These are phyloP conservation scores for Gadopsis bispinosus DNA, from an alignment of 2,797 vertebrate species.

Conservation along the genomic window DNA sequence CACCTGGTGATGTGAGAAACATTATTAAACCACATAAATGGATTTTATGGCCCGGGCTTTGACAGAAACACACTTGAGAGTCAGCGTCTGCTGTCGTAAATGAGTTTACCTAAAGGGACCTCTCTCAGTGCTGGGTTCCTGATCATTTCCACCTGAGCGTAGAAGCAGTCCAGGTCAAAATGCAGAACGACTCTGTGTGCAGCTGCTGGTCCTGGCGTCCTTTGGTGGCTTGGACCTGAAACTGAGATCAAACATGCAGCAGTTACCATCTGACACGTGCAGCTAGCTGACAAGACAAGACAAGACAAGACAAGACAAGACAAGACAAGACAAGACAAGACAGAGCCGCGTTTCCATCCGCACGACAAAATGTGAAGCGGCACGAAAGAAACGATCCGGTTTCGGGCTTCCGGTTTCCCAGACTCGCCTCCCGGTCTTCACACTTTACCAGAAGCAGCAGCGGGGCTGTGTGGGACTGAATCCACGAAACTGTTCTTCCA, in stretches of 20 bases:
- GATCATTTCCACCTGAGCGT: slow-evolving; percentile 96
- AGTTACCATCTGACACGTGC: neutral
- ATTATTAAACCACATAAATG: neutral
- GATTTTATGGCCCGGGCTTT: neutral
- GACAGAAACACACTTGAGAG: neutral
- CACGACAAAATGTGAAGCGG: neutral
- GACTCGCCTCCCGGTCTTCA: neutral
- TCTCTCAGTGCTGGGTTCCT: slow-evolving; percentile 87
- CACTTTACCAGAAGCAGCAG: slow-evolving; percentile 57
- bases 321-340: no score
- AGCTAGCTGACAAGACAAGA: no score
- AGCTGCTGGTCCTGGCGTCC: neutral
- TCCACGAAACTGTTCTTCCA: slow-evolving; percentile 70
- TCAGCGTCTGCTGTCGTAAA: neutral
- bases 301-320: no score
- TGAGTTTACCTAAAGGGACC: slow-evolving; percentile 88
- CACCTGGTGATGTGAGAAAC: slow-evolving; percentile 74
- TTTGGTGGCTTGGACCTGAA: slow-evolving; percentile 44
- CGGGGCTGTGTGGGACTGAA: neutral
- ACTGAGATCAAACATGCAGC: slow-evolving; percentile 1
- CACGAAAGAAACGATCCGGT: neutral
- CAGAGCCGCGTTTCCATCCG: neutral
- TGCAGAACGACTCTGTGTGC: slow-evolving; percentile 86
- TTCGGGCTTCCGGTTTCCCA: neutral
- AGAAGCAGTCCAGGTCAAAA: slow-evolving; percentile 94